Conservation (phyloP, 2,797 vertebrate genomes). For the Apogon hyalosoma region DNA sequence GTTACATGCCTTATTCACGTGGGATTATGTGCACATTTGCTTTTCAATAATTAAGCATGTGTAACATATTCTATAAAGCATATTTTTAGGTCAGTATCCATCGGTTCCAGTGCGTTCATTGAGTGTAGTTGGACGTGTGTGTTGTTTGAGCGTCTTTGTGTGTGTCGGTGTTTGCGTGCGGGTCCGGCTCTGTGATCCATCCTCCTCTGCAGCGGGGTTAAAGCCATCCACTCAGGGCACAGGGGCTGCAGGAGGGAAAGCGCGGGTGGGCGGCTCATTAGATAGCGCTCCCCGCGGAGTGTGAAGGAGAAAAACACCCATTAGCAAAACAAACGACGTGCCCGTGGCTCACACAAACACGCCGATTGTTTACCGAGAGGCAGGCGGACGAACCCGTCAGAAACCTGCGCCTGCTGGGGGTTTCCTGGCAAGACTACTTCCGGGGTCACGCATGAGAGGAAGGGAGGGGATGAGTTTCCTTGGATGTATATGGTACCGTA, state of each 20-base stretch:
- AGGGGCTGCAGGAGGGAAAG: slow-evolving; percentile 67
- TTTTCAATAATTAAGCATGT: slow-evolving; percentile 66
- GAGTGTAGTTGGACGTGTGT: slow-evolving; percentile 30
- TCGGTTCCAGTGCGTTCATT: slow-evolving; percentile 17
- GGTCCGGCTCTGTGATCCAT: slow-evolving; percentile 62
- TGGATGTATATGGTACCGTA: neutral
- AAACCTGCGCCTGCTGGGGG: slow-evolving; percentile 41
- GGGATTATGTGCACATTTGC: slow-evolving; percentile 20
- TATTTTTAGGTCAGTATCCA: slow-evolving; percentile 41
- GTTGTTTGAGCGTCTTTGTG: neutral
- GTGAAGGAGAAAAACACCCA: slow-evolving; percentile 81
- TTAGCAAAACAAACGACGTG: slow-evolving; percentile 83
- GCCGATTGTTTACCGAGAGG: slow-evolving; percentile 70
- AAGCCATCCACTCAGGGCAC: slow-evolving; percentile 71
- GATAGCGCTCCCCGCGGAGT: slow-evolving; percentile 75
- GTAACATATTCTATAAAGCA: slow-evolving; percentile 61
- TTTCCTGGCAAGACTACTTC: slow-evolving; percentile 58
- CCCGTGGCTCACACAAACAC: slow-evolving; percentile 73
- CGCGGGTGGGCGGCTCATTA: slow-evolving; percentile 81
- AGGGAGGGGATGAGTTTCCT: neutral
- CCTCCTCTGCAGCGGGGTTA: slow-evolving; percentile 69
- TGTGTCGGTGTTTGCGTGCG: slow-evolving; percentile 17
- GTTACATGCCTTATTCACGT: slow-evolving; percentile 26
- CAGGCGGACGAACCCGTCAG: slow-evolving; percentile 39
- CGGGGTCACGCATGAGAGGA: slow-evolving; percentile 51